phyloP scores from a whole-genome alignment of 2,888 invertebrate genomes.

The Willowsia nigromaculata region DNA sequence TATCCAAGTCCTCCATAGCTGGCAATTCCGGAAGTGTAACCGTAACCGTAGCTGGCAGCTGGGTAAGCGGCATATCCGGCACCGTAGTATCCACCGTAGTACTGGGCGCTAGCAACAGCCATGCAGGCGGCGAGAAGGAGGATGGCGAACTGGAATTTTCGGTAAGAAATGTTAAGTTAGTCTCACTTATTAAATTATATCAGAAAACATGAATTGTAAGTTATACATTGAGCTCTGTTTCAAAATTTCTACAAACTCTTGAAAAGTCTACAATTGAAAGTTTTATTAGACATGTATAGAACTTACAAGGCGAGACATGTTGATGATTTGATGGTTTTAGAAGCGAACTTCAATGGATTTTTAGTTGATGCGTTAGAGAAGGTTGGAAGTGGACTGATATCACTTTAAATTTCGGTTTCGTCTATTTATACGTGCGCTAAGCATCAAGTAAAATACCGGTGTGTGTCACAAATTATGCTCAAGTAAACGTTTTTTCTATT shows the following conservation, averaged over 20 bases:
- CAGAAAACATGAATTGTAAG: too few species aligned
- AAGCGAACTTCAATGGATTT: conserved; percentile 1
- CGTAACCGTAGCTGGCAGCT: conserved; percentile 15
- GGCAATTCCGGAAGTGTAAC: conserved; percentile 31
- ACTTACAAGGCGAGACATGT: conserved; percentile 72
- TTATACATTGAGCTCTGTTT: too few species aligned
- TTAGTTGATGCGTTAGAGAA: background rate
- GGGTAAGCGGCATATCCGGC: conserved; percentile 31
- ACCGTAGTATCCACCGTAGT: conserved; percentile 57
- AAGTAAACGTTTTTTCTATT: too few species aligned
- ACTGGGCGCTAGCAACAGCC: conserved; percentile 55
- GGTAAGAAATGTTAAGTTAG: background rate
- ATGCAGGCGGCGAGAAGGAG: conserved; percentile 68
- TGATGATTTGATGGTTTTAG: conserved; percentile 15
- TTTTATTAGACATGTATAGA: background rate
- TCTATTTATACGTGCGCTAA: too few species aligned
- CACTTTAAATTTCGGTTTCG: background rate
- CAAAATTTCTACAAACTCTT: background rate
- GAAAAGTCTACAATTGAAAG: background rate
- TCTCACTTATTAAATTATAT: too few species aligned
- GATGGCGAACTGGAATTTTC: conserved; percentile 60
- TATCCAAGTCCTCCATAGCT: conserved; percentile 36
- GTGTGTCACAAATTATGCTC: too few species aligned
- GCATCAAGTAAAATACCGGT: too few species aligned
- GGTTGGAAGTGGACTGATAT: background rate